A percentile compares a stretch with the other conserved stretches of the same genome.
Evolutionary conservation across 1,140 invertebrate species (phyloP).

Genomic region (Bicyclus anynana): DNA sequence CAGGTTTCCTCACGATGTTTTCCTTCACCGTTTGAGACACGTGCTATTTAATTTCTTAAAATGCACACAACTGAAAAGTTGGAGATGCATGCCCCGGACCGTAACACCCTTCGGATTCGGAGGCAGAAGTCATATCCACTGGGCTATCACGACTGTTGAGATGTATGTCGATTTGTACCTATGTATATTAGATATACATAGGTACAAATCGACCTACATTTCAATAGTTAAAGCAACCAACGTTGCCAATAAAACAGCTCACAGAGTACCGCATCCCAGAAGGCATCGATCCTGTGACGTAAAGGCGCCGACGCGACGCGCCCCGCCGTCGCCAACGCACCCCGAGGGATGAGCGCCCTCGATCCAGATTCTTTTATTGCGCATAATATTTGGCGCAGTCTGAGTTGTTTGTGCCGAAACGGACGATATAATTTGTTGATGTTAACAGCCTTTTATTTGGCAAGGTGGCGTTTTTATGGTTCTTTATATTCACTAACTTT

Average conservation of each 20-base stretch:
- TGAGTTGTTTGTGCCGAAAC: conserved; percentile 11
- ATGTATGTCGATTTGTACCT: too few relatives aligned
- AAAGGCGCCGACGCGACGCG: conserved; percentile 53
- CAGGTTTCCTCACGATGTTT: too few relatives aligned
- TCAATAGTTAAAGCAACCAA: background rate
- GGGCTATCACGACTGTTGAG: too few relatives aligned
- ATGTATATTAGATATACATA: too few relatives aligned
- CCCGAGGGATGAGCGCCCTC: conserved; percentile 56
- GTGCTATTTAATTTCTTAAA: too few relatives aligned
- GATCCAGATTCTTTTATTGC: conserved; percentile 40
- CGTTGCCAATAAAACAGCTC: background rate
- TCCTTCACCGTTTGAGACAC: too few relatives aligned
- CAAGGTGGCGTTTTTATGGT: background rate
- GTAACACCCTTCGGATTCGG: too few relatives aligned
- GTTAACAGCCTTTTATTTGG: conserved; percentile 4
- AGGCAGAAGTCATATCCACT: too few relatives aligned
- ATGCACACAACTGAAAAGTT: too few relatives aligned
- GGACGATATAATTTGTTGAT: conserved; percentile 9
- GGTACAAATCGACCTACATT: too few relatives aligned
- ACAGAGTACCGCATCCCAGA: conserved; percentile 2
- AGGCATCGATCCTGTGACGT: conserved; percentile 43
- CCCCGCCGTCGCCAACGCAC: conserved; percentile 57
- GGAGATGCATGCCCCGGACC: too few relatives aligned
- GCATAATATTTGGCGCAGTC: conserved; percentile 30
- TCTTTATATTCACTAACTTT: background rate